Conservation (phyloP, 2,113 vertebrate genomes). For the Siniperca knerii region DNA sequence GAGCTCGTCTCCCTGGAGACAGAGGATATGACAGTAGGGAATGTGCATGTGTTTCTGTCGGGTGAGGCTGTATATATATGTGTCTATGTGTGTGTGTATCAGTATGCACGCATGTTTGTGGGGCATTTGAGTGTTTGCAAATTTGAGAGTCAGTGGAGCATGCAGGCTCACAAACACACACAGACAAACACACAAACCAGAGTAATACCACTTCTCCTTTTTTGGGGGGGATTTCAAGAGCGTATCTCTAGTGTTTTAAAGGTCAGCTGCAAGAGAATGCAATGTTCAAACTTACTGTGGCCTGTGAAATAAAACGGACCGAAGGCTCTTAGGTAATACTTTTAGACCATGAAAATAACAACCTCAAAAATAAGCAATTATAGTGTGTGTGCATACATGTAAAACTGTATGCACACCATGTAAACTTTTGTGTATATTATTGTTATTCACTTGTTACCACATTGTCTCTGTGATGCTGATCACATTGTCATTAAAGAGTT, state of each 20-base stretch:
- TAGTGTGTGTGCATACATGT: neutral
- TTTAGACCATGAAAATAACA: constrained; percentile 24
- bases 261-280: constrained; percentile 64
- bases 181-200: constrained; percentile 47
- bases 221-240: constrained; percentile 50
- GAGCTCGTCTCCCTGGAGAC: constrained; percentile 86
- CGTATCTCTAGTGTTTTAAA: constrained; percentile 62
- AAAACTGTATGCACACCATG: too few species aligned
- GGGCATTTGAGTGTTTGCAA: constrained; percentile 61
- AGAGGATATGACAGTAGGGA: constrained; percentile 74
- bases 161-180: constrained; percentile 49
- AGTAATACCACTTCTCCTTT: constrained; percentile 42
- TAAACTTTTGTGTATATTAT: neutral
- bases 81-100: constrained; percentile 26
- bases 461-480: constrained; percentile 77
- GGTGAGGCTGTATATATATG: constrained; percentile 50
- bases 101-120: constrained; percentile 47
- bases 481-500: constrained; percentile 67
- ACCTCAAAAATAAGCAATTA: constrained; percentile 4
- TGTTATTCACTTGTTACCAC: constrained; percentile 1
- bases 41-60: constrained; percentile 59
- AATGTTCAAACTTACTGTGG: constrained; percentile 49
- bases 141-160: constrained; percentile 68
- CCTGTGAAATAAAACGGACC: constrained; percentile 35
- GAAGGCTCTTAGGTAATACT: constrained; percentile 27